Percentiles rank a stretch among this genome's conserved stretches.
These are phyloP conservation scores for Phenganax stokvisi DNA, from an alignment of 92 coral and sea anemone genomes.

Conservation along the genomic window DNA sequence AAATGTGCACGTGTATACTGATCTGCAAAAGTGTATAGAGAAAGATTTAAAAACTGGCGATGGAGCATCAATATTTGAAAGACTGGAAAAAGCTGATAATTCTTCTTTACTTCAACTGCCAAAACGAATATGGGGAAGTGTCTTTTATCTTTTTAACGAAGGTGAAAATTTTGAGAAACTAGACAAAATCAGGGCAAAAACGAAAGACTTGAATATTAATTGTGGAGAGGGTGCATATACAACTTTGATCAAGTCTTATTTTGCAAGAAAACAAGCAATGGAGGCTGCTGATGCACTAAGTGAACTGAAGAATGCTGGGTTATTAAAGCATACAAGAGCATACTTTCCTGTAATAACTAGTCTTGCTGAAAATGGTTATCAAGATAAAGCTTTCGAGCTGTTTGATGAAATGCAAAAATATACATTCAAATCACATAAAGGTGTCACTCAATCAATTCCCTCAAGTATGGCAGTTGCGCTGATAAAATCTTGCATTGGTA, in stretches of 20 bases:
- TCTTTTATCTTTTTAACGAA: slow-evolving; percentile 51
- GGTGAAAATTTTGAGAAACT: slow-evolving; percentile 56
- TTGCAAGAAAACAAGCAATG: slow-evolving; percentile 54
- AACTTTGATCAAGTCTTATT: slow-evolving; percentile 75
- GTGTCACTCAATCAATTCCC: slow-evolving; percentile 48
- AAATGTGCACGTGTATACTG: background rate
- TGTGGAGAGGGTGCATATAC: slow-evolving; percentile 73
- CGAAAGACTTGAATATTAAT: slow-evolving; percentile 42
- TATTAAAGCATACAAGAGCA: slow-evolving; percentile 66
- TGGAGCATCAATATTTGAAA: slow-evolving; percentile 28
- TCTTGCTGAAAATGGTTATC: slow-evolving; percentile 57
- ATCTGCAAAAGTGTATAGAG: slow-evolving; percentile 30
- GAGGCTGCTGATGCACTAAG: slow-evolving; percentile 54
- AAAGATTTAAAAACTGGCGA: slow-evolving; percentile 37
- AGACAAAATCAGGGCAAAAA: slow-evolving; percentile 54
- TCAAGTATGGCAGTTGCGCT: slow-evolving; percentile 65
- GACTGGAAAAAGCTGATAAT: slow-evolving; percentile 39
- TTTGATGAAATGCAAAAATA: slow-evolving; percentile 56
- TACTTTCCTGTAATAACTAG: slow-evolving; percentile 60
- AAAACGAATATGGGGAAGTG: slow-evolving; percentile 44
- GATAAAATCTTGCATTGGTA: slow-evolving; percentile 47
- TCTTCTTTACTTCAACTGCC: slow-evolving; percentile 10
- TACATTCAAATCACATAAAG: slow-evolving; percentile 44
- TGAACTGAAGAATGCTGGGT: slow-evolving; percentile 40
- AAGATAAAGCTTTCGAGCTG: slow-evolving; percentile 62